A percentile compares a stretch with the other conserved stretches of the same genome.
These are phyloP conservation scores for Dicerorhinus sumatrensis DNA, from an alignment of 2,113 vertebrate species.

Conservation along the genomic window DNA sequence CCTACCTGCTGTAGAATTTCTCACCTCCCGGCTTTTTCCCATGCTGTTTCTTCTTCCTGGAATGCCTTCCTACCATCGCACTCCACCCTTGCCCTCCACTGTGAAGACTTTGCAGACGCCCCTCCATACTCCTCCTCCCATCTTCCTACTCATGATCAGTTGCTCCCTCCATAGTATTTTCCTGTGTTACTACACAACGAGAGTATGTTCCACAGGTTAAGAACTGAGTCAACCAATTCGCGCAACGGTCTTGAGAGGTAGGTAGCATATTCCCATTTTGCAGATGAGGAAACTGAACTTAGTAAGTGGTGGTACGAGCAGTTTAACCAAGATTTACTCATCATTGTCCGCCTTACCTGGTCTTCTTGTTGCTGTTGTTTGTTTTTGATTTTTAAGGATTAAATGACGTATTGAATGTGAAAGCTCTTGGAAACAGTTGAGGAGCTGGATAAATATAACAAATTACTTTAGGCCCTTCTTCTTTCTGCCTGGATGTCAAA, in stretches of 20 bases:
- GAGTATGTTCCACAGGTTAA: neutral
- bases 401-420: neutral
- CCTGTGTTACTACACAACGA: fast-evolving
- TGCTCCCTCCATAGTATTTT: too few relatives aligned
- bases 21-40: neutral
- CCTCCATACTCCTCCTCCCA: fast-evolving
- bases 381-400: neutral
- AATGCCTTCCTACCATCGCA: neutral
- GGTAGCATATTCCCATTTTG: neutral
- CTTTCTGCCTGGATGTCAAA: neutral
- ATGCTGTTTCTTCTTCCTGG: neutral
- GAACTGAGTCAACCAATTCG: neutral
- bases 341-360: neutral
- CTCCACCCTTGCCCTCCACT: too few relatives aligned
- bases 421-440: neutral
- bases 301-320: too few relatives aligned
- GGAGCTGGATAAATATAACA: neutral
- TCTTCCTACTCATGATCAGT: too few relatives aligned
- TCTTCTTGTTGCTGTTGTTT: neutral
- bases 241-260: neutral
- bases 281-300: neutral
- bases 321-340: neutral
- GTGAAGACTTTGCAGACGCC: neutral
- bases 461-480: neutral
- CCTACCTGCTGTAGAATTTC: neutral